Base-by-base conservation (phyloP, 2,797 vertebrate genomes). In the Fratercula arctica region DNA sequence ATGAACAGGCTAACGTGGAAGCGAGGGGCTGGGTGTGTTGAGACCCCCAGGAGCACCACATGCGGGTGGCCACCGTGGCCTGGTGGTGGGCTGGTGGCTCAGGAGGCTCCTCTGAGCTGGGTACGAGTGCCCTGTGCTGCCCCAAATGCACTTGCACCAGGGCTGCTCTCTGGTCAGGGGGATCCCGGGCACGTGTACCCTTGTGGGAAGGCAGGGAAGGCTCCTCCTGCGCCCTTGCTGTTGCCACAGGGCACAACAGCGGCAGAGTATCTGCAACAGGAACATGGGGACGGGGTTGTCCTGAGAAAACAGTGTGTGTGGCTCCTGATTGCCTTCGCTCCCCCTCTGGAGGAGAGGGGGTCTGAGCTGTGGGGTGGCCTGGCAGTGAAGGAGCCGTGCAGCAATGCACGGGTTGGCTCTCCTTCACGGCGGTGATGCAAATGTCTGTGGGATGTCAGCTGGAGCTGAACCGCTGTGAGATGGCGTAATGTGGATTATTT, bases 101-200 rank as follows among this genome's bases (percentile, higher is more conserved):
- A 11, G 46, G 59, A 80, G 80, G 16, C 16, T 53, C 21, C 63
- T 75, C n/a, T 33, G 59, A 39, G 64, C 1, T 1, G 53, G 11
- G 16, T 35, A 21, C 0, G 4, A 72, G 37, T 28, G 29, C 43
- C 60, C 25, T 41, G 35, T 31, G 33, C 37, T 61, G 20, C 48
- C 37, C 11, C 21, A 75, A 41, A 35, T 28, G n/a, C 31, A 11
- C 54, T 64, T 35, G 50, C 13, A 64, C 35, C n/a, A 5, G 31
- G 45, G 63, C 64, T 69, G 68, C 37, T 72, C 21, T 60, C 1
- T 0, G 39, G 13, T 57, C 23, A 18, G 33, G 29, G n/a, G 18
- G 39, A 19, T 59, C 72, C 33, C 4, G 4, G 35, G 48, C 11
- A 18, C 0, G 0, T 23, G 41, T 5, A 11, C 13, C 31, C 10